Percentiles rank a stretch among this genome's conserved stretches.
Evolutionary conservation across 2,797 vertebrate species (phyloP).

Genomic region (Cossypha polioptera): DNA sequence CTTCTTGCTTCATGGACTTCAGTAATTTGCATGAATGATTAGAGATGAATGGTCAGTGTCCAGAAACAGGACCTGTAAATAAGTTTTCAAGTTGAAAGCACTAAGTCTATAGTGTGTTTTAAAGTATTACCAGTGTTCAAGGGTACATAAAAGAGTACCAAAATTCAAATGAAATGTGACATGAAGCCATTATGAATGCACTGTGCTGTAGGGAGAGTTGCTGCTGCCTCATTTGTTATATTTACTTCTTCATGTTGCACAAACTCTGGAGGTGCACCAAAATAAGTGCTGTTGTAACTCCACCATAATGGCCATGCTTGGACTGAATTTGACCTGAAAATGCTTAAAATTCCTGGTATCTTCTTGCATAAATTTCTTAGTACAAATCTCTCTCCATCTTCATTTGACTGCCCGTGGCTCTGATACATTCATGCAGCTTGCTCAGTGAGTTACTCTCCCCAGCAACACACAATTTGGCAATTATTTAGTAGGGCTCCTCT

Average conservation of each 20-base stretch:
- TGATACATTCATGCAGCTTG: neutral
- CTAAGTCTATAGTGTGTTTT: neutral
- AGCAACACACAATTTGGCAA: neutral
- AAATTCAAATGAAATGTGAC: neutral
- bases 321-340: neutral
- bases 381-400: neutral
- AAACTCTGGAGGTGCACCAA: neutral
- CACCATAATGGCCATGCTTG: neutral
- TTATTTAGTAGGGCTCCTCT: slow-evolving; percentile 24
- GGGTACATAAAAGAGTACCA: neutral
- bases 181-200: neutral
- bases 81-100: neutral
- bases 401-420: neutral
- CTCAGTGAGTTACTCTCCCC: neutral
- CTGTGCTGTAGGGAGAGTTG: neutral
- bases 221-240: neutral
- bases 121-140: neutral
- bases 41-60: neutral
- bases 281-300: neutral
- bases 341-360: neutral
- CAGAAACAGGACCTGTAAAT: neutral
- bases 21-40: neutral
- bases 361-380: neutral
- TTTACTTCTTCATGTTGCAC: neutral
- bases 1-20: neutral